Percentiles rank a stretch among this genome's conserved stretches.
Conservation (phyloP, 2,797 vertebrate species). For the Crocidura indochinensis region DNA sequence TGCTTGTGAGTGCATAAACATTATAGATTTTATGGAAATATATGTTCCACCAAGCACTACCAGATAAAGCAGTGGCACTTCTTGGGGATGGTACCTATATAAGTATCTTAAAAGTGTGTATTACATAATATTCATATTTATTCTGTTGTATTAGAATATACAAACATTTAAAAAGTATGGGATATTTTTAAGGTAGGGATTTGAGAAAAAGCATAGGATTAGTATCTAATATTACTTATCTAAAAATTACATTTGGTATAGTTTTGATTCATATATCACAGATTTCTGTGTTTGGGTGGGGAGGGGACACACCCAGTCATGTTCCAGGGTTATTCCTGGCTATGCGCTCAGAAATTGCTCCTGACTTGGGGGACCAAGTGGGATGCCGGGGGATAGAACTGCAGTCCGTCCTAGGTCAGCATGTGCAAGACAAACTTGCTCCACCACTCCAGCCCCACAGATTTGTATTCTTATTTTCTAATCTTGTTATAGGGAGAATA, state of each 20-base stretch:
- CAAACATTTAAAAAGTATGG: not conserved
- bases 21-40: too few relatives aligned
- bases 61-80: too few relatives aligned
- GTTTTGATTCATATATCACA: not conserved
- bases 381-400: too few relatives aligned
- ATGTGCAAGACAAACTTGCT: too few relatives aligned
- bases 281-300: conserved; percentile 10
- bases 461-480: conserved; percentile 28
- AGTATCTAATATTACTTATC: not conserved
- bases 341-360: too few relatives aligned
- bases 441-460: not conserved
- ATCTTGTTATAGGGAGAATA: not conserved
- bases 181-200: not conserved
- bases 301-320: too few relatives aligned
- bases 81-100: too few relatives aligned
- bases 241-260: not conserved
- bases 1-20: not conserved
- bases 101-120: not conserved
- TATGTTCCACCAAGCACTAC: too few relatives aligned
- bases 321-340: too few relatives aligned
- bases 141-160: not conserved
- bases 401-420: too few relatives aligned
- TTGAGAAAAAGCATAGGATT: not conserved
- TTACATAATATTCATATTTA: not conserved
- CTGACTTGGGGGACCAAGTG: too few relatives aligned